Evolutionary conservation across 2,888 invertebrate species (phyloP).

Genomic region (Agrochola lychnidis): DNA sequence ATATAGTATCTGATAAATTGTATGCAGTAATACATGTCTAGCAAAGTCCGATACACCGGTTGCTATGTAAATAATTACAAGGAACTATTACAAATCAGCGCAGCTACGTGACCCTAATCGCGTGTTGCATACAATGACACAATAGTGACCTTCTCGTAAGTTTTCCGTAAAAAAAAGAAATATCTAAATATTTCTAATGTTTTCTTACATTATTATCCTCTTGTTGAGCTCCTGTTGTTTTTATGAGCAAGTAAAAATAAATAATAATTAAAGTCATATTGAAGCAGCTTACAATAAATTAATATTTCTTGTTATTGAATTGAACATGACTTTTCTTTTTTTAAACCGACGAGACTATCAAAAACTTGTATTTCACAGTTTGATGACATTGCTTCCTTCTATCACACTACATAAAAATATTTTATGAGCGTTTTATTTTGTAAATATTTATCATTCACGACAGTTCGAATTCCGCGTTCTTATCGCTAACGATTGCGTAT

Average conservation of each 20-base stretch:
- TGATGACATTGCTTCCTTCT: neutral
- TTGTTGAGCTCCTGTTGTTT: conserved; percentile 10
- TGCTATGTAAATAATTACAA: conserved; percentile 37
- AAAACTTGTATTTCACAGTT: conserved; percentile 1
- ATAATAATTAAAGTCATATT: neutral
- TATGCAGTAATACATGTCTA: neutral
- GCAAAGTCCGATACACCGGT: conserved; percentile 14
- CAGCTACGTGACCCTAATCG: conserved; percentile 60
- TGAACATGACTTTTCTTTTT: neutral
- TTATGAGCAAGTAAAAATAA: neutral
- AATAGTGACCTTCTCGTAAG: conserved; percentile 60
- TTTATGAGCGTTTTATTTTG: neutral
- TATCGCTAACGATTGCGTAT: conserved; percentile 41
- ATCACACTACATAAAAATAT: conserved; percentile 1
- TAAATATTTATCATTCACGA: conserved; percentile 12
- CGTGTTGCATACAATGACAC: conserved; percentile 63
- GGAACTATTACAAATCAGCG: conserved; percentile 40
- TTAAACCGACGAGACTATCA: neutral
- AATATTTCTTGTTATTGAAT: neutral
- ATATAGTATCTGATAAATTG: conserved; percentile 33
- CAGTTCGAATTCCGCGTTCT: conserved; percentile 30
- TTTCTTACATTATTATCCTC: conserved; percentile 31
- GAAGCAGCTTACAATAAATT: neutral
- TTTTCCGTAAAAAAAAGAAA: conserved; percentile 46
- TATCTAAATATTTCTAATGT: conserved; percentile 22